Conservation (phyloP, 2,113 vertebrate genomes). For the Sinocyclocheilus grahami region DNA sequence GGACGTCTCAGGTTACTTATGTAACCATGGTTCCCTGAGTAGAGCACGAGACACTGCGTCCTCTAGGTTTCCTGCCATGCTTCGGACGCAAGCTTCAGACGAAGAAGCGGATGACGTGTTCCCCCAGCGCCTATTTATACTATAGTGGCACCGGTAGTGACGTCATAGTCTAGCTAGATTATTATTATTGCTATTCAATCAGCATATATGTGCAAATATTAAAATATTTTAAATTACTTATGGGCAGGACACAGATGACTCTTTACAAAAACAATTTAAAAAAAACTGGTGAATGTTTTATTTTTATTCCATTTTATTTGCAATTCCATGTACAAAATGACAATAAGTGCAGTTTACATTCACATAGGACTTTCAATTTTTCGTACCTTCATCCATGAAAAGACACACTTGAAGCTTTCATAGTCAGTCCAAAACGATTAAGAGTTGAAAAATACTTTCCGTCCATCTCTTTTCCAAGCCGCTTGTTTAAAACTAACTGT, state of each 20-base stretch:
- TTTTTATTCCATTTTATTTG: background rate
- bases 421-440: background rate
- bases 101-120: no score
- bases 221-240: no score
- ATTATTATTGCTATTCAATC: no score
- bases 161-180: no score
- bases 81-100: no score
- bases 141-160: no score
- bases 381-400: background rate
- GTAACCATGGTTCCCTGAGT: no score
- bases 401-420: background rate
- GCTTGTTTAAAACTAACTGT: background rate
- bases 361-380: background rate
- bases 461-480: background rate
- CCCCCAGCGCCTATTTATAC: no score
- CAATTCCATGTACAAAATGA: conserved; percentile 1
- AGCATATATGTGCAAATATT: no score
- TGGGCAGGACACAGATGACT: background rate
- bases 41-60: no score
- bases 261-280: background rate
- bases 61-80: no score
- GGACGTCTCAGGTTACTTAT: no score
- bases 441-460: background rate
- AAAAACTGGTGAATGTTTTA: background rate
- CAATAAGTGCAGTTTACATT: conserved; percentile 12